Percentiles rank a stretch among this genome's conserved stretches.
phyloP scores from a whole-genome alignment of 2,113 vertebrate species.

The Phrynosoma blainvillii region DNA sequence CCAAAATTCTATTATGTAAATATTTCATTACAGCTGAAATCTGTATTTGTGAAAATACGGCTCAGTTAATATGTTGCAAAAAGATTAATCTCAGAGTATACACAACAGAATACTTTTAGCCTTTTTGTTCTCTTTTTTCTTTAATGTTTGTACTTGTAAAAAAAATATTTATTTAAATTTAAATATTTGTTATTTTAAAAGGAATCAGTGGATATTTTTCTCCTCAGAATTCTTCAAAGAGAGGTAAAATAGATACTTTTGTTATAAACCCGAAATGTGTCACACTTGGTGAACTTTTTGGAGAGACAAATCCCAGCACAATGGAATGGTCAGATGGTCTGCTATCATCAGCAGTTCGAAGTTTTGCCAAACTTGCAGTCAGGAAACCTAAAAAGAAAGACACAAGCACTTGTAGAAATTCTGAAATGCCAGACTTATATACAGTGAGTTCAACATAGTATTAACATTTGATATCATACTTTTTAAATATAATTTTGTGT shows the following conservation, averaged over 20 bases:
- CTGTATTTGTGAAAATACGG: not conserved
- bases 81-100: not conserved
- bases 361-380: conserved; percentile 52
- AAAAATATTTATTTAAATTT: not conserved
- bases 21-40: not conserved
- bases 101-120: not conserved
- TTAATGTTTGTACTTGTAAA: not conserved
- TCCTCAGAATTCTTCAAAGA: conserved; percentile 50
- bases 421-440: conserved; percentile 31
- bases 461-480: not conserved
- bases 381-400: conserved; percentile 30
- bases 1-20: not conserved
- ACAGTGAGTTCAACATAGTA: conserved; percentile 54
- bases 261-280: conserved; percentile 75
- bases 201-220: conserved; percentile 14
- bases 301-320: conserved; percentile 67
- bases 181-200: not conserved
- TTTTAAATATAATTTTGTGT: not conserved
- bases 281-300: conserved; percentile 70
- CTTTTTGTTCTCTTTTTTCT: not conserved
- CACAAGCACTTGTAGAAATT: not conserved
- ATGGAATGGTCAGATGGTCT: conserved; percentile 76
- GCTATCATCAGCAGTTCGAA: conserved; percentile 64
- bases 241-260: conserved; percentile 67
- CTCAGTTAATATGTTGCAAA: not conserved